Percentiles rank a stretch among this genome's conserved stretches.
Conservation (phyloP, 2,113 vertebrate genomes). For the Steatornis caripensis region DNA sequence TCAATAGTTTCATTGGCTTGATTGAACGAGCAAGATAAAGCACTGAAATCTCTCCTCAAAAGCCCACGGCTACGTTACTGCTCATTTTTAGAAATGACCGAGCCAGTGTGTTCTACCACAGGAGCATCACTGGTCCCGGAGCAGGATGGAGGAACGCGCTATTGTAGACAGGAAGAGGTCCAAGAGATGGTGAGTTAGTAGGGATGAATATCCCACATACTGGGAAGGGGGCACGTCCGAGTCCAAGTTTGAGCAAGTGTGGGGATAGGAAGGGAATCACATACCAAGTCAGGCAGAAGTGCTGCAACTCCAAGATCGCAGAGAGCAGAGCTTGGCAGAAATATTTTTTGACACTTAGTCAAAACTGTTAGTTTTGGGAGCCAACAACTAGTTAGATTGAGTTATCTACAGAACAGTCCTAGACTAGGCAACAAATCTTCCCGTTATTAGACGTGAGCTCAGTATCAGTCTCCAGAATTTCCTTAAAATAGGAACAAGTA, state of each 20-base stretch:
- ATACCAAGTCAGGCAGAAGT: neutral
- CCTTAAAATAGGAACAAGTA: neutral
- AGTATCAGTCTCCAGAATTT: neutral
- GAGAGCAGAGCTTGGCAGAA: neutral
- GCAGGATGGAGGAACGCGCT: neutral
- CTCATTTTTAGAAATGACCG: neutral
- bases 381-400: neutral
- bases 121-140: neutral
- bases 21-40: neutral
- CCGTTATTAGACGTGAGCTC: neutral
- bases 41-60: neutral
- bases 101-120: neutral
- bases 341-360: neutral
- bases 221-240: accelerated
- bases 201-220: neutral
- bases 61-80: neutral
- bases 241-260: neutral
- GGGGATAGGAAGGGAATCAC: neutral
- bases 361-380: neutral
- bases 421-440: neutral
- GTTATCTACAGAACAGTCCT: neutral
- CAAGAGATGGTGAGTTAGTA: neutral
- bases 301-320: neutral
- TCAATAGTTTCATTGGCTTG: neutral
- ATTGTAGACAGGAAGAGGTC: neutral